These are phyloP conservation scores for Eucidaris tribuloides DNA, from an alignment of 35 echinoderm and acorn worm genomes.

Conservation along the genomic window DNA sequence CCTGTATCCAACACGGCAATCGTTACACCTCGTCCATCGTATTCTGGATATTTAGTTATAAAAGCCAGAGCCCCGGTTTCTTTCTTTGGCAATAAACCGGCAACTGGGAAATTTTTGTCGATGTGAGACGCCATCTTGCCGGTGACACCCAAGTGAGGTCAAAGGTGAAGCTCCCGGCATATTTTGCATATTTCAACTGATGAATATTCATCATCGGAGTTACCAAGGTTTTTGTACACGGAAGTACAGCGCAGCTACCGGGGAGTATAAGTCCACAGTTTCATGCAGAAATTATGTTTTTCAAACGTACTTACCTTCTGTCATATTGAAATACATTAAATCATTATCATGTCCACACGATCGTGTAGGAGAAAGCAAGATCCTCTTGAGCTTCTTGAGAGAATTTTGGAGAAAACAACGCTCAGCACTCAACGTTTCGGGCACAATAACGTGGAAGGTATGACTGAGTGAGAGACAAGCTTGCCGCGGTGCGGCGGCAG, in stretches of 20 bases:
- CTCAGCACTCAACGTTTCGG: conserved; percentile 65
- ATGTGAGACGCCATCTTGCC: conserved; percentile 81
- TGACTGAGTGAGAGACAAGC: no score
- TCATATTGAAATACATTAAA: no score
- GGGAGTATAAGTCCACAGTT: no score
- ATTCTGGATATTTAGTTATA: conserved; percentile 90
- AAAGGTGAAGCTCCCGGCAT: not conserved
- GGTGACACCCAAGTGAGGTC: conserved; percentile 25
- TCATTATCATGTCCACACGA: conserved; percentile 77
- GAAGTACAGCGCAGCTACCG: no score
- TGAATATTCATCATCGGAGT: conserved; percentile 23
- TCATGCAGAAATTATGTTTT: no score
- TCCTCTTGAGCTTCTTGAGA: conserved; percentile 69
- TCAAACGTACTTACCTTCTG: no score
- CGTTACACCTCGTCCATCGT: conserved; percentile 91
- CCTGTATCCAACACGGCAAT: conserved; percentile 96
- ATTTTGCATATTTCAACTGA: not conserved
- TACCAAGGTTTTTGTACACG: not conserved
- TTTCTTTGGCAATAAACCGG: conserved; percentile 88
- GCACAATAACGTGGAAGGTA: conserved; percentile 80
- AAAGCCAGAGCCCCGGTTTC: conserved; percentile 88
- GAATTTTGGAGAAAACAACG: conserved; percentile 83
- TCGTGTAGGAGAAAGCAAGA: conserved; percentile 51
- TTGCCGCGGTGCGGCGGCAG: no score
- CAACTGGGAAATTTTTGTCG: conserved; percentile 80